Evolutionary conservation across 2,797 vertebrate species (phyloP), one percentile per base, ranked within the genome.

Genomic region (Helicolenus hilgendorfi): DNA sequence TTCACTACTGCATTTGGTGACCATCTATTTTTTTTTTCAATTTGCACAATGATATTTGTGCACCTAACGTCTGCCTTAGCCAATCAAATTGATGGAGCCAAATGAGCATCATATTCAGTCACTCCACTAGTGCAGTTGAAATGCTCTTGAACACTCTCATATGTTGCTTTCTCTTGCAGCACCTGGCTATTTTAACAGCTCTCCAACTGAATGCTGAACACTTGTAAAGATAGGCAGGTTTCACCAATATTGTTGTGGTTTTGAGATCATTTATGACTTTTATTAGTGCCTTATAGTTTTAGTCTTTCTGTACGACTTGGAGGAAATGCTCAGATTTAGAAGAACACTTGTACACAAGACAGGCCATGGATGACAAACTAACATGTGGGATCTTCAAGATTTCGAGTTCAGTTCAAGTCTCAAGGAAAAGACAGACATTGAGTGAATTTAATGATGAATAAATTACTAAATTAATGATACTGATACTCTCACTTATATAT

Each of bases 101-200:
- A 72, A 8, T 65, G 67, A 84, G 81, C 72, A 75, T 82, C 29
- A 71, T 58, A 63, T 89, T 78, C 65, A 83, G 60, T 81, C 81
- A 77, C 84, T 86, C 78, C 63, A 84, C 45, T 11, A 8, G 29
- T 81, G 79, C 56, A 84, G 70, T 24, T 78, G 20, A 91, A 89
- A 88, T 22, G 73, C 83, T 83, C 83, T 88, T 74, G 67, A 88
- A 60, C 2, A 3, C 82, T 75, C 60, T 82, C 77, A 68, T 64
- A 81, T 64, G 74, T 38, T 77, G 36, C 75, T 68, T 81, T 73
- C 64, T 85, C 58, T 29, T 13, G 7, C 35, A 85, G 71, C 41
- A 65, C 70, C n/a, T 76, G 64, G 58, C 77, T 83, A 63, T 86
- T 91, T 83, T 72, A 83, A 76, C 81, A 77, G 76, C 70, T 81